A percentile compares a stretch with the other conserved stretches of the same genome.
Evolutionary conservation across 2,888 invertebrate species (phyloP).

Genomic region (Iphiclides podalirius): DNA sequence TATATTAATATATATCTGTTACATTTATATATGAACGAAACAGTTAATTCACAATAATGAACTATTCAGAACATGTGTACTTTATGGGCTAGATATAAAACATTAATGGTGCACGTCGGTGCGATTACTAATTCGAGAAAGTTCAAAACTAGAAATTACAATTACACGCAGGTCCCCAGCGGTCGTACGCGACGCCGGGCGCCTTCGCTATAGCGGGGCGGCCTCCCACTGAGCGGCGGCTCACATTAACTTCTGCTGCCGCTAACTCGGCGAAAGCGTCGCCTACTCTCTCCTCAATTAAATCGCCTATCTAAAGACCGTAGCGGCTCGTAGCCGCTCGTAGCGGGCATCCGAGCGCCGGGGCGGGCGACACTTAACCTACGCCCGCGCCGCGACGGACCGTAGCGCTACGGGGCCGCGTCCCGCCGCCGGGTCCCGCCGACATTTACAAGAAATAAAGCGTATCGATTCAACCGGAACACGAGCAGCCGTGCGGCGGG

Average conservation of each 20-base stretch:
- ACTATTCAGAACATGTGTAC: slow-evolving; percentile 75
- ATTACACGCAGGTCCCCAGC: slow-evolving; percentile 3
- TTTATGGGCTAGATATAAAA: slow-evolving; percentile 62
- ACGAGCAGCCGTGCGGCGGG: slow-evolving; percentile 41
- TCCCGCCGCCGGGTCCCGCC: slow-evolving; percentile 49
- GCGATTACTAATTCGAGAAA: slow-evolving; percentile 57
- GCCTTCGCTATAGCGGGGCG: not conserved
- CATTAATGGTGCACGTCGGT: slow-evolving; percentile 66
- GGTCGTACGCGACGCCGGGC: not conserved
- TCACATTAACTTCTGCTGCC: not conserved
- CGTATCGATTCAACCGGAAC: slow-evolving; percentile 67
- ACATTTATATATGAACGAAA: slow-evolving; percentile 46
- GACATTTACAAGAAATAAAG: slow-evolving; percentile 67
- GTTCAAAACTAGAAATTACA: slow-evolving; percentile 29
- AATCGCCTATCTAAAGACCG: slow-evolving; percentile 75
- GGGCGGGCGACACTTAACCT: slow-evolving; percentile 58
- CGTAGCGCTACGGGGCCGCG: slow-evolving; percentile 49
- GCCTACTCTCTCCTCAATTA: slow-evolving; percentile 71
- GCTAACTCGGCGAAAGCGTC: slow-evolving; percentile 53
- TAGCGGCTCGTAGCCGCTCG: slow-evolving; percentile 49
- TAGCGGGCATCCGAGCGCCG: slow-evolving; percentile 47
- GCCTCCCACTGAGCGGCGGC: not conserved
- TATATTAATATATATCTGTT: slow-evolving; percentile 61
- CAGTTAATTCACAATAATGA: slow-evolving; percentile 73
- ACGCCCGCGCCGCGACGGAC: slow-evolving; percentile 54